Percentiles rank a stretch among this genome's conserved stretches.
Conservation (phyloP, 2,113 vertebrate species). For the Ctenomys sociabilis region DNA sequence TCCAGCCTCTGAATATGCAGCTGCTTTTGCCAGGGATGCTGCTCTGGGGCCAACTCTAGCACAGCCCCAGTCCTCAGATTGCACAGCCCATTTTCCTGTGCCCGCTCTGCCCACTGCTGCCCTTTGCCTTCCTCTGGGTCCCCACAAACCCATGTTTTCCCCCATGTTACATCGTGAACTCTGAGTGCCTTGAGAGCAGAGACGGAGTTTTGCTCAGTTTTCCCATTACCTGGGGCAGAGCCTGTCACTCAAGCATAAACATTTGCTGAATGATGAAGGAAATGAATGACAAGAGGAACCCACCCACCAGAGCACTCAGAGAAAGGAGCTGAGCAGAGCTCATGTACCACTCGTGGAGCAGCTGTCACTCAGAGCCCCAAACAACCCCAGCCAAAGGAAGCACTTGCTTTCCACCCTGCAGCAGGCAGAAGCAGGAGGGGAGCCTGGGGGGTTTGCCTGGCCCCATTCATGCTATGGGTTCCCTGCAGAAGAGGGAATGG, state of each 20-base stretch:
- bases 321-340: background rate
- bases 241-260: background rate
- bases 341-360: rapidly evolving
- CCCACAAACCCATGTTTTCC: background rate
- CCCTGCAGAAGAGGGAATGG: background rate
- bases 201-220: background rate
- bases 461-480: background rate
- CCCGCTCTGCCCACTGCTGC: background rate
- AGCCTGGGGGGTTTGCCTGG: background rate
- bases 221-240: background rate
- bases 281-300: background rate
- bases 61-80: background rate
- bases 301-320: background rate
- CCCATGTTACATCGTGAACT: background rate
- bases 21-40: background rate
- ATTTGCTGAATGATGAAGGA: background rate
- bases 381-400: background rate
- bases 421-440: background rate
- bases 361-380: background rate
- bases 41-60: background rate
- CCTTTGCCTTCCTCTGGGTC: background rate
- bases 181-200: background rate
- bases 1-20: background rate
- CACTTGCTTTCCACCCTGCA: background rate
- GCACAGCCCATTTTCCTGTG: background rate